Conservation (phyloP, 2,888 invertebrate species). For the Eupithecia insigniata region DNA sequence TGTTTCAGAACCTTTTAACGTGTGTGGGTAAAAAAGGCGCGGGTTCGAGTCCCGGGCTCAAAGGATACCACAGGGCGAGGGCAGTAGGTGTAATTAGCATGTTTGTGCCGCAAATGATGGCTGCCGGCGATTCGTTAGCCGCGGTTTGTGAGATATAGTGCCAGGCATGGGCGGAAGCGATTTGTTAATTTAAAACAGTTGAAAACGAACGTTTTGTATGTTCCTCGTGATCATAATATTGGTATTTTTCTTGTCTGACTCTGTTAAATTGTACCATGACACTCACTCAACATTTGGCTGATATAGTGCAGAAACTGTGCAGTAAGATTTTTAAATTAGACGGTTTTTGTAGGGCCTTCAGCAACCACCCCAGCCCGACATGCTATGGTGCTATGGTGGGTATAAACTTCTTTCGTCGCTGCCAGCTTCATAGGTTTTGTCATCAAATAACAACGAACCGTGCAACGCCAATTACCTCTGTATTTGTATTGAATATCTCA, state of each 20-base stretch:
- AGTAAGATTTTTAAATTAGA: background rate
- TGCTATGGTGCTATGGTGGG: no score
- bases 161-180: background rate
- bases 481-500: background rate
- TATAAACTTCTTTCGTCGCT: background rate
- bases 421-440: background rate
- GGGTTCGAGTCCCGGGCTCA: constrained; percentile 18
- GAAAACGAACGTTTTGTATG: background rate
- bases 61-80: constrained; percentile 29
- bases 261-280: background rate
- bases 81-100: constrained; percentile 43
- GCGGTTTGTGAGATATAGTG: constrained; percentile 24
- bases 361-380: background rate
- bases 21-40: constrained; percentile 19
- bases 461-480: background rate
- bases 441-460: background rate
- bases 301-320: background rate
- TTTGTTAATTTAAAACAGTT: background rate
- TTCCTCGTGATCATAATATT: background rate
- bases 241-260: background rate
- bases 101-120: constrained; percentile 41
- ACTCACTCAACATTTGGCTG: background rate
- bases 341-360: background rate
- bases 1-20: constrained; percentile 8
- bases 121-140: constrained; percentile 40